Conservation (phyloP, 1,140 invertebrate species). For the Lepidotrigona ventralis region DNA sequence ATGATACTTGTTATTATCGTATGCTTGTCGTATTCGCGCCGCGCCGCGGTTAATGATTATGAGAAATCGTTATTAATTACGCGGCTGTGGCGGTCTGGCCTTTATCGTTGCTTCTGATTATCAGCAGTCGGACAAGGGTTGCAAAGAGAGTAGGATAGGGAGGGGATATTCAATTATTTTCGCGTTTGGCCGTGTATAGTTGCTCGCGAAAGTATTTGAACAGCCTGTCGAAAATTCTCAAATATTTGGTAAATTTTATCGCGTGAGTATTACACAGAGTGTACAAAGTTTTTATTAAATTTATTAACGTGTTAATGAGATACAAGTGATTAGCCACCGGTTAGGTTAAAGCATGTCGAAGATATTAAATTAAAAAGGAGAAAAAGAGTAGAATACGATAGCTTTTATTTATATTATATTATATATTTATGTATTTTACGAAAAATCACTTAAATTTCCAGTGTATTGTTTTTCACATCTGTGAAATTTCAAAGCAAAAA, state of each 20-base stretch:
- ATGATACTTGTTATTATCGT: slow-evolving; percentile 27
- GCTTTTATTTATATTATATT: no score
- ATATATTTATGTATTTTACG: no score
- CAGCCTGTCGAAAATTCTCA: neutral
- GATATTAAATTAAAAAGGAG: no score
- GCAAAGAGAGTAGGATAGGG: neutral
- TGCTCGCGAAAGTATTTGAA: neutral
- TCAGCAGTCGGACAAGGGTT: slow-evolving; percentile 17
- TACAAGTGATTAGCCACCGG: neutral
- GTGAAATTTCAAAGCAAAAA: no score
- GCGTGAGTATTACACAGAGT: neutral
- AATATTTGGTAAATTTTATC: neutral
- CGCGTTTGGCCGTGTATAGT: neutral
- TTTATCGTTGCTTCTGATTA: slow-evolving; percentile 24
- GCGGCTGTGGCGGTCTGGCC: neutral
- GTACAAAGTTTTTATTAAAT: neutral
- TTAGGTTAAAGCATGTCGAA: no score
- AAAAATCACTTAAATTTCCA: no score
- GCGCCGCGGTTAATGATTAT: slow-evolving; percentile 28
- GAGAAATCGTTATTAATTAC: slow-evolving; percentile 56
- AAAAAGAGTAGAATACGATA: no score
- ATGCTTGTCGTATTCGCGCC: neutral
- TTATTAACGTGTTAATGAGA: neutral
- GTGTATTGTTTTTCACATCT: no score
- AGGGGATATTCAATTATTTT: slow-evolving; percentile 44